Conservation (phyloP, 2,888 invertebrate species). For the Eilema griseolum region DNA sequence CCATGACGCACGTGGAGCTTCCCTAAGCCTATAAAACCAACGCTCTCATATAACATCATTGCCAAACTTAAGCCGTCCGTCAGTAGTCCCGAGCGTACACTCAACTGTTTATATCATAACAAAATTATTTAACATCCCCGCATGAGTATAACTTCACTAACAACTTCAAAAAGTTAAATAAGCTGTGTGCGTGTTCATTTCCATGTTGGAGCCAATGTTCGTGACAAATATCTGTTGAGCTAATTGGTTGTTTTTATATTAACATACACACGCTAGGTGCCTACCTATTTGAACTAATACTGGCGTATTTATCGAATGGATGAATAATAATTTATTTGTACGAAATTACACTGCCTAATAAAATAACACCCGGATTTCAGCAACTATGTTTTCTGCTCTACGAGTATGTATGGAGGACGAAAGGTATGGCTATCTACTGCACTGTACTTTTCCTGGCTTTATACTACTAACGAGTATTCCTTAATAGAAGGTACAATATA, state of each 20-base stretch:
- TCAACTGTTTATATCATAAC: slow-evolving; percentile 54
- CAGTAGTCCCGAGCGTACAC: slow-evolving; percentile 37
- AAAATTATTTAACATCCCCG: slow-evolving; percentile 52
- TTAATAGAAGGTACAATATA: no score
- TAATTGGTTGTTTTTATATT: not conserved
- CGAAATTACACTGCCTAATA: no score
- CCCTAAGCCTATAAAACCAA: slow-evolving; percentile 10
- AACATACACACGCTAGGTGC: not conserved
- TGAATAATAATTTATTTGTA: no score
- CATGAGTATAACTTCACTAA: slow-evolving; percentile 46
- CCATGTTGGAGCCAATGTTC: slow-evolving; percentile 36
- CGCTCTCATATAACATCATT: slow-evolving; percentile 40
- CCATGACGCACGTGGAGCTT: not conserved
- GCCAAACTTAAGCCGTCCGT: slow-evolving; percentile 46
- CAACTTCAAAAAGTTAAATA: slow-evolving; percentile 58
- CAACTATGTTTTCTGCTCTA: no score
- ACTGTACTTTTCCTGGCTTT: no score
- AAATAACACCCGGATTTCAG: no score
- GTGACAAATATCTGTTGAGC: slow-evolving; percentile 10
- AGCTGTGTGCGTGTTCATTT: slow-evolving; percentile 37
- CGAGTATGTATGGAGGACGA: no score
- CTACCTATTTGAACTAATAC: no score
- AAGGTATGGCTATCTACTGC: no score
- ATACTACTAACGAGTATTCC: no score
- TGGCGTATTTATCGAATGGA: no score